These are phyloP conservation scores for Paramuricea clavata DNA, from an alignment of 92 coral and sea anemone genomes.

Conservation along the genomic window DNA sequence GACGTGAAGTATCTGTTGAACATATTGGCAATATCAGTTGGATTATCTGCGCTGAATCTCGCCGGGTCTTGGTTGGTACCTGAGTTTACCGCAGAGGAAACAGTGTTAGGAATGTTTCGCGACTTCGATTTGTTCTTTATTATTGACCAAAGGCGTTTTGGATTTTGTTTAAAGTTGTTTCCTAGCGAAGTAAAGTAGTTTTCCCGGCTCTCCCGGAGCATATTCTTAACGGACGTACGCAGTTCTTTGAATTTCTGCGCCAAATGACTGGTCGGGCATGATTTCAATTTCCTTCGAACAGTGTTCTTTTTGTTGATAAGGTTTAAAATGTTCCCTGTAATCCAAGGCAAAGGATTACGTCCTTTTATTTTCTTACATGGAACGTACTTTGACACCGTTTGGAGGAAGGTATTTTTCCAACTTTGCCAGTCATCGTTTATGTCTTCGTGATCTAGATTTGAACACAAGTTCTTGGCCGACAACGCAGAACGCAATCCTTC, in stretches of 20 bases:
- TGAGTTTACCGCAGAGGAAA: background rate
- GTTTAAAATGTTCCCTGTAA: slow-evolving; percentile 19
- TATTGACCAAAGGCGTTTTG: background rate
- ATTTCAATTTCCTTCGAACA: background rate
- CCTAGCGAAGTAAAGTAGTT: too few relatives aligned
- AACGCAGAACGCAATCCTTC: slow-evolving; percentile 52
- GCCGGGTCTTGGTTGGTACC: background rate
- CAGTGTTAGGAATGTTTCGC: background rate
- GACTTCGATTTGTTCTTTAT: background rate
- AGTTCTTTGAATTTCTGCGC: too few relatives aligned
- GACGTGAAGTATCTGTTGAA: too few relatives aligned
- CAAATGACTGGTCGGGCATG: background rate
- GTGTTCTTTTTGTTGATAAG: background rate
- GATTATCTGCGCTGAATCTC: slow-evolving; percentile 1
- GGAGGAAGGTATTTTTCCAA: too few relatives aligned
- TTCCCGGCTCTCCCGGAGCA: too few relatives aligned
- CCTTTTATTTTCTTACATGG: slow-evolving; percentile 27
- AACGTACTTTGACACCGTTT: background rate
- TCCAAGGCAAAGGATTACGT: slow-evolving; percentile 40
- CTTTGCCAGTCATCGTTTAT: slow-evolving; percentile 63
- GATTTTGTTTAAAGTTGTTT: too few relatives aligned
- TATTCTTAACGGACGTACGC: background rate
- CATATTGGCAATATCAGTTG: too few relatives aligned
- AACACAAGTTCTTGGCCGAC: slow-evolving; percentile 24
- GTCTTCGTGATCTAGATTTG: slow-evolving; percentile 33